Evolutionary conservation across 1,140 invertebrate genomes (phyloP).

Genomic region (Rhagoletis zephyria): DNA sequence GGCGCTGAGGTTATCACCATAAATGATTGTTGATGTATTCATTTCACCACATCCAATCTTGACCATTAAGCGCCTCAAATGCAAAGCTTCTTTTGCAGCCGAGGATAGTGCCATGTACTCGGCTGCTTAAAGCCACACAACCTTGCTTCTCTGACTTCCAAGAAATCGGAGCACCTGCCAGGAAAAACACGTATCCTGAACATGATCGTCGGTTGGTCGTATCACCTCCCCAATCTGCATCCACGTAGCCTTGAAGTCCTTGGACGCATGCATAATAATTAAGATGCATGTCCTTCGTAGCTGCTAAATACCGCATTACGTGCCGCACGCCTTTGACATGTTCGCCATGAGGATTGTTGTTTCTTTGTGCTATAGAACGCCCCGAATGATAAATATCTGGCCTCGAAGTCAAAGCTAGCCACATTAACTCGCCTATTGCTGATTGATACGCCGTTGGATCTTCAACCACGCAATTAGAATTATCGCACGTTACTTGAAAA

Average conservation of each 20-base stretch:
- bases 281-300: conserved; percentile 40
- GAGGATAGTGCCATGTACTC: conserved; percentile 63
- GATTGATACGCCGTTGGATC: conserved; percentile 43
- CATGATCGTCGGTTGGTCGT: not conserved
- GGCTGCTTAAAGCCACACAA: conserved; percentile 66
- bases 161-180: conserved; percentile 60
- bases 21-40: not conserved
- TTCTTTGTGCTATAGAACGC: not conserved
- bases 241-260: not conserved
- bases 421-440: conserved; percentile 45
- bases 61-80: conserved; percentile 59
- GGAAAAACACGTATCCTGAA: conserved; percentile 62
- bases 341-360: conserved; percentile 26
- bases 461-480: not conserved
- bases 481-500: conserved; percentile 45
- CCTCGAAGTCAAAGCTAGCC: conserved; percentile 39
- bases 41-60: conserved; percentile 34
- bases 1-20: conserved; percentile 61
- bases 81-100: conserved; percentile 62
- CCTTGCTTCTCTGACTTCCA: conserved; percentile 68
- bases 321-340: conserved; percentile 44
- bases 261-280: not conserved
- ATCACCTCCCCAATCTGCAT: conserved; percentile 36
- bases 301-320: conserved; percentile 54
- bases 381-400: conserved; percentile 46